Base-by-base conservation (phyloP, 2,888 invertebrate species). In the Argynnis bischoffii region DNA sequence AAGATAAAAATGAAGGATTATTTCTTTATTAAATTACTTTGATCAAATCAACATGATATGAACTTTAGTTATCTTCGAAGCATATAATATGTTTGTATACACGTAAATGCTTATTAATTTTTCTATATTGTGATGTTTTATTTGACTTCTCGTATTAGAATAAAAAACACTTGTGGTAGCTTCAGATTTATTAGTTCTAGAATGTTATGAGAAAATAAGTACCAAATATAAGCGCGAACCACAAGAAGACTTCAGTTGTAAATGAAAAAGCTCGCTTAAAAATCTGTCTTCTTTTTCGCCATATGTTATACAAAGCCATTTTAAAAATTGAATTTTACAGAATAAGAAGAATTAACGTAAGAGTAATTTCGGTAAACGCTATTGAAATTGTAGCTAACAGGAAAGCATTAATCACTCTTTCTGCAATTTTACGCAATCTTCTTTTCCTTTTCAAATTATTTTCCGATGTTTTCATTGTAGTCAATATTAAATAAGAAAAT, bases 351-450 rank as follows among this genome's bases (percentile, higher is more conserved):
- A 90, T 56, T 57, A 88, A 48, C 1, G 86, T 84, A 69, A 89
- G 69, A 50, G 83, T 76, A 53, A 89, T 84, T 76, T 90, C 89
- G 56, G 82, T 82, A 68, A 86, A 83, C 2, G 89, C 85, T 50
- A 89, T 74, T 13, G 87, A 81, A 55, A 89, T 79, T 0, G 88
- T 87, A 2, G 84, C 79, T 2, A 88, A 67, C 8, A 91, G 71
- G 65, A 85, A 84, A 13, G 78, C 78, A 69, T 85, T 84, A 59
- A 89, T 74, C 15, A 85, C 55, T 69, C 78, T 82, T 72, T 88
- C 85, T 13, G 82, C 75, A 50, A 88, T 71, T 51, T 75, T 85
- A 15, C 81, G 79, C 15, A 89, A 63, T 72, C 77, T 72, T 64
- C 77, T 79, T 57, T 67, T 79, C 65, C 82, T 79, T 68, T 72